Conservation (phyloP, 2,888 invertebrate species). For the Micropterix aruncella region DNA sequence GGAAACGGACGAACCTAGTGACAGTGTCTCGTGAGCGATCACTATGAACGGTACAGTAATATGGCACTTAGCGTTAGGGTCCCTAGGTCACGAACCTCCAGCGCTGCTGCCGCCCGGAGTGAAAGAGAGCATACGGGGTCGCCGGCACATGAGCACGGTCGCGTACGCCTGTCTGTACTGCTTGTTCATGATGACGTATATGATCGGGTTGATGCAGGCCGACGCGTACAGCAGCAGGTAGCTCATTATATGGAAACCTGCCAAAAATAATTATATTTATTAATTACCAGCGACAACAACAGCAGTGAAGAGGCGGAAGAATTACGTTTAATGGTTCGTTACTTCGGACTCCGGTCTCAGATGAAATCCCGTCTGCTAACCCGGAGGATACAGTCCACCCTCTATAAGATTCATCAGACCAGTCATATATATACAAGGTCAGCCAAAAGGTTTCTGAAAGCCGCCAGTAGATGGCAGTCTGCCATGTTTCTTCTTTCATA, state of each 20-base stretch:
- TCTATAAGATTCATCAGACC: too few relatives aligned
- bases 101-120: slow-evolving; percentile 40
- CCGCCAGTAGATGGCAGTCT: too few relatives aligned
- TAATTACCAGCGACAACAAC: too few relatives aligned
- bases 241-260: slow-evolving; percentile 57
- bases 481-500: too few relatives aligned
- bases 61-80: slow-evolving; percentile 14
- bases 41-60: background rate
- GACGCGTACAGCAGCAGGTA: slow-evolving; percentile 79
- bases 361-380: too few relatives aligned
- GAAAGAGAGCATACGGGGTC: slow-evolving; percentile 30
- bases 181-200: slow-evolving; percentile 91
- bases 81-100: slow-evolving; percentile 25
- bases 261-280: too few relatives aligned
- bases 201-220: slow-evolving; percentile 85
- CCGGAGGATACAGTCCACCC: too few relatives aligned
- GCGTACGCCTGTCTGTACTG: slow-evolving; percentile 85
- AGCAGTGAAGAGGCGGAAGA: too few relatives aligned
- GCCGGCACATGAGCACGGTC: slow-evolving; percentile 56
- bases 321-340: too few relatives aligned
- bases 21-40: background rate
- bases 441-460: too few relatives aligned
- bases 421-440: too few relatives aligned
- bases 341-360: too few relatives aligned
- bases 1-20: background rate